Percentiles rank a stretch among this genome's conserved stretches.
phyloP scores from a whole-genome alignment of 2,113 vertebrate genomes.

The Microtus richardsoni region DNA sequence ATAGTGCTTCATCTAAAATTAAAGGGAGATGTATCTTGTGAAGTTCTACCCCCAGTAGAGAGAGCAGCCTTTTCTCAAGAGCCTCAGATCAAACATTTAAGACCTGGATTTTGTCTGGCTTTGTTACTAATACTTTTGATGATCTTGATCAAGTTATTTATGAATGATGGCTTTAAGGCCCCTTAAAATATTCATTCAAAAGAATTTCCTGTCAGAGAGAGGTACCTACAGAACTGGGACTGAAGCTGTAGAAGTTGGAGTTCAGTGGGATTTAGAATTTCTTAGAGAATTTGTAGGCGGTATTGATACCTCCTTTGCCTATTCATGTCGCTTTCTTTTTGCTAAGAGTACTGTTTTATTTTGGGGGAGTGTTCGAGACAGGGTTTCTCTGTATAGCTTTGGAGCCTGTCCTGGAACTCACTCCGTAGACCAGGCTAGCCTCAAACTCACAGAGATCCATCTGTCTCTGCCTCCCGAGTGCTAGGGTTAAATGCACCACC shows the following conservation, averaged over 20 bases:
- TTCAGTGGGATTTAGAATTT: slow-evolving; percentile 3
- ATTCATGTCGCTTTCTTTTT: neutral
- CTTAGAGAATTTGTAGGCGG: neutral
- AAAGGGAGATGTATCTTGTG: neutral
- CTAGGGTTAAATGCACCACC: no score
- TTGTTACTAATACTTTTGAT: neutral
- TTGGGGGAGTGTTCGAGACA: no score
- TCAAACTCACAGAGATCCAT: no score
- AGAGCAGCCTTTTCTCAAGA: slow-evolving; percentile 42
- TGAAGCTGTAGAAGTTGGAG: slow-evolving; percentile 10
- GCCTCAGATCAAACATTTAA: neutral
- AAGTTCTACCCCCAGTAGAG: neutral
- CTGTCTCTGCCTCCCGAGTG: no score
- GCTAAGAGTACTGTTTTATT: neutral
- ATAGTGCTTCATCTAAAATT: slow-evolving; percentile 11
- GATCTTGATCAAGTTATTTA: slow-evolving; percentile 13
- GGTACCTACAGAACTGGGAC: neutral
- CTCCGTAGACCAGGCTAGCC: no score
- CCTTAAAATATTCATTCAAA: slow-evolving; percentile 34
- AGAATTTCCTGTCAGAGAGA: neutral
- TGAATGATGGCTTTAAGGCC: neutral
- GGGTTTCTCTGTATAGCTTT: no score
- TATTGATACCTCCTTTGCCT: neutral
- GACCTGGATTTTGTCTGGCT: slow-evolving; percentile 6
- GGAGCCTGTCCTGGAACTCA: no score